Evolutionary conservation across 92 coral and sea anemone genomes (phyloP).

Genomic region (Bergia puertoricense): DNA sequence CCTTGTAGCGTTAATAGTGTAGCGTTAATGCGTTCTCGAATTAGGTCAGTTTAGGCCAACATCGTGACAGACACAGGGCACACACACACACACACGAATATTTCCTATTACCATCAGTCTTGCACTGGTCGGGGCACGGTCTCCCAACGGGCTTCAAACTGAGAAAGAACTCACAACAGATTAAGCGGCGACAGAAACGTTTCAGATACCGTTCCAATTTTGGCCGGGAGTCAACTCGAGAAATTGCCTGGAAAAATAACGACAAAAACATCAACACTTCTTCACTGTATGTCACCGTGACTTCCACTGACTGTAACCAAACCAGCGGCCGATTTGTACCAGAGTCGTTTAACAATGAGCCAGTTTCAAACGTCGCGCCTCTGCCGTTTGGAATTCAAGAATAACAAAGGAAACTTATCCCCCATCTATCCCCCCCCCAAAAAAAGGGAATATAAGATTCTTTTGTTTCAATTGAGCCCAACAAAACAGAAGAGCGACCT

Average conservation of each 20-base stretch:
- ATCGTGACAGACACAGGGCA: too few species aligned
- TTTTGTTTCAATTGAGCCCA: too few species aligned
- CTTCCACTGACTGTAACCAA: not conserved
- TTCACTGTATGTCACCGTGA: not conserved
- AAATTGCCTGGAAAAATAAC: slow-evolving; percentile 77
- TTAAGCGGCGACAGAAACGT: slow-evolving; percentile 95
- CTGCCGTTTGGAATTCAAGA: too few species aligned
- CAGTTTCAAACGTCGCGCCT: too few species aligned
- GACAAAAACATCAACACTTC: too few species aligned
- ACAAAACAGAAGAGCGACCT: too few species aligned
- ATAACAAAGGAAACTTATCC: too few species aligned
- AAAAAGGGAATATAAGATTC: too few species aligned
- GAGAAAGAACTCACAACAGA: slow-evolving; percentile 95
- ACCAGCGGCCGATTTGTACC: not conserved
- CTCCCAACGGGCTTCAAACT: slow-evolving; percentile 92
- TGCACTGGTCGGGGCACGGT: slow-evolving; percentile 98
- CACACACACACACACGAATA: not conserved
- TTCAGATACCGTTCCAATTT: slow-evolving; percentile 95
- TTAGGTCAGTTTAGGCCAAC: too few species aligned
- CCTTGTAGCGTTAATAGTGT: too few species aligned
- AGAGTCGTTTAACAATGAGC: not conserved
- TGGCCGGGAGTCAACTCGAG: slow-evolving; percentile 97
- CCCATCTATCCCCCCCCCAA: too few species aligned
- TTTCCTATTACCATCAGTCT: slow-evolving; percentile 83
- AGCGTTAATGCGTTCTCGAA: too few species aligned